These are phyloP conservation scores for Suricata suricatta DNA, from an alignment of 2,113 vertebrate genomes.

Conservation along the genomic window DNA sequence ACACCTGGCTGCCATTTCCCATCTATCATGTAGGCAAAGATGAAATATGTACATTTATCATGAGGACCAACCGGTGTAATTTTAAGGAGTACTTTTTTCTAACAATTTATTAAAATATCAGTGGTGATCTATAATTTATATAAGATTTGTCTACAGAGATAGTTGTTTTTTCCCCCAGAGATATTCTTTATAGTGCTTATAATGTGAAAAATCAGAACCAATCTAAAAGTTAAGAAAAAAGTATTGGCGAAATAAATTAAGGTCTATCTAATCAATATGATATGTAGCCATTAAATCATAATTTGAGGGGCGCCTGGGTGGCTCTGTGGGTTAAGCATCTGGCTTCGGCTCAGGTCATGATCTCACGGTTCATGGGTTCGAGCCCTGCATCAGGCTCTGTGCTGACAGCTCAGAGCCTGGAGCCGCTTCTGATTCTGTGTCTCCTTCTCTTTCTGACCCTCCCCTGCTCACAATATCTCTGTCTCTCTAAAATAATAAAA, in stretches of 20 bases:
- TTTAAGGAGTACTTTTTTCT: conserved; percentile 8
- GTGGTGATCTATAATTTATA: neutral
- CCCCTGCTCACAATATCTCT: too few relatives aligned
- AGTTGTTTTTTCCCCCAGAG: neutral
- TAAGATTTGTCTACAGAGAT: neutral
- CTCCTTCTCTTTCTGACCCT: too few relatives aligned
- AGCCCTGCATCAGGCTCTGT: too few relatives aligned
- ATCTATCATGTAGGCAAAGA: neutral
- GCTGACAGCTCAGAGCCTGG: too few relatives aligned
- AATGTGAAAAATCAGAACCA: neutral
- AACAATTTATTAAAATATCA: conserved; percentile 11
- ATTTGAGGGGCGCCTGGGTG: neutral
- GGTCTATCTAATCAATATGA: neutral
- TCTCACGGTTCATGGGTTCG: too few relatives aligned
- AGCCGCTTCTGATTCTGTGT: too few relatives aligned
- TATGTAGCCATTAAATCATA: neutral
- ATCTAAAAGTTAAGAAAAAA: neutral
- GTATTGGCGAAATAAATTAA: neutral
- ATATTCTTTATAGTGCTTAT: conserved; percentile 8
- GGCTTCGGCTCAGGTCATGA: too few relatives aligned
- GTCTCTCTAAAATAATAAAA: too few relatives aligned
- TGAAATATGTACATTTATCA: neutral
- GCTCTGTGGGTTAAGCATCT: too few relatives aligned
- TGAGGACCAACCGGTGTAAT: neutral
- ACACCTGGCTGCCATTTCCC: neutral